A percentile compares a stretch with the other conserved stretches of the same genome.
Conservation (phyloP, 2,888 invertebrate species). For the Camptogramma bilineatum region DNA sequence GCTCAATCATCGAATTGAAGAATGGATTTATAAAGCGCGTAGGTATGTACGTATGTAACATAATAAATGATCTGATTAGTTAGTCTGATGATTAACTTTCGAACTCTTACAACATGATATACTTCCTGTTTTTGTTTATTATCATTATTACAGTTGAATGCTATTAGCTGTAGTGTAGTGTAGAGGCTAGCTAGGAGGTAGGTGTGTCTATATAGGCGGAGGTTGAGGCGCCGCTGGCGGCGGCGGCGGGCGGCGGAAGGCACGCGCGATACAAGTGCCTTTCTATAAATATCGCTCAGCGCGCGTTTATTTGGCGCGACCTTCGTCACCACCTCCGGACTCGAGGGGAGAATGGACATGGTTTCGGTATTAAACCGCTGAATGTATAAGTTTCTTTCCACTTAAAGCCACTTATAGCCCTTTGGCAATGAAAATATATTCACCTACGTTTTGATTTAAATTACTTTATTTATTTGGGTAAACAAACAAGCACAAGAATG, state of each 20-base stretch:
- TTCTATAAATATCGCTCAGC: conserved; percentile 14
- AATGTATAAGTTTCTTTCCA: not conserved
- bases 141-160: not conserved
- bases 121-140: too few relatives aligned
- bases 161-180: not conserved
- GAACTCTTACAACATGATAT: too few relatives aligned
- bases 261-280: conserved; percentile 1
- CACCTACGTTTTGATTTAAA: too few relatives aligned
- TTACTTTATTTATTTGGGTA: too few relatives aligned
- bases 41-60: too few relatives aligned
- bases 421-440: too few relatives aligned
- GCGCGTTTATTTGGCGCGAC: conserved; percentile 13
- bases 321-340: conserved; percentile 11
- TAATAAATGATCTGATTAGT: too few relatives aligned
- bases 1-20: too few relatives aligned
- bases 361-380: conserved; percentile 8
- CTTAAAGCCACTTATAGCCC: not conserved
- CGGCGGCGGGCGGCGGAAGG: not conserved
- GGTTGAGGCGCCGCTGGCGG: not conserved
- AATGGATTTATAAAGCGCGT: too few relatives aligned
- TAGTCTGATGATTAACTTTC: too few relatives aligned
- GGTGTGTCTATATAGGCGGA: not conserved
- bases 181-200: not conserved
- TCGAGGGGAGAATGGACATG: not conserved
- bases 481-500: too few relatives aligned